Conservation (phyloP, 2,888 invertebrate species). For the Nudaria mundana region DNA sequence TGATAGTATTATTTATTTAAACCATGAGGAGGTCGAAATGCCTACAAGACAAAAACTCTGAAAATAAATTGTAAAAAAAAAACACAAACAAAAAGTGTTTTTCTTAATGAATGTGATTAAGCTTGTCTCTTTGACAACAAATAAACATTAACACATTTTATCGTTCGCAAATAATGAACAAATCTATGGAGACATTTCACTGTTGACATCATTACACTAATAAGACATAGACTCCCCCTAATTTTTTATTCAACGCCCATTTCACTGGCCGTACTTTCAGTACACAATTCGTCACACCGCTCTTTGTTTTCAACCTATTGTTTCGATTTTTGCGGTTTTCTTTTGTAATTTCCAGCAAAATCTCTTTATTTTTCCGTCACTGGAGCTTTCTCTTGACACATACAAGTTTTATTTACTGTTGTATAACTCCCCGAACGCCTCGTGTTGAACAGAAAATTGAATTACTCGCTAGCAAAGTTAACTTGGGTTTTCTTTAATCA, state of each 20-base stretch:
- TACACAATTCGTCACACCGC: conserved; percentile 43
- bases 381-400: conserved; percentile 41
- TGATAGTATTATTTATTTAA: no score
- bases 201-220: conserved; percentile 21
- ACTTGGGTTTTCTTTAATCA: conserved; percentile 36
- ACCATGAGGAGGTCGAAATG: no score
- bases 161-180: conserved; percentile 12
- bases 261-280: conserved; percentile 24
- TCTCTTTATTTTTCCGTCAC: conserved; percentile 50
- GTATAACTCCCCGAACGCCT: conserved; percentile 3
- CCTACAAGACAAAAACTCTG: no score
- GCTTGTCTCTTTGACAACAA: conserved; percentile 5
- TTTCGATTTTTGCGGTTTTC: conserved; percentile 59
- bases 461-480: conserved; percentile 19
- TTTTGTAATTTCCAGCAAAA: conserved; percentile 54
- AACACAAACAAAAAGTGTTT: neutral
- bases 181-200: conserved; percentile 14
- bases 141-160: conserved; percentile 13
- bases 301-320: conserved; percentile 51
- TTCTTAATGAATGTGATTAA: neutral
- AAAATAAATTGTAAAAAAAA: no score
- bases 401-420: conserved; percentile 33
- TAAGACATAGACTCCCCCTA: conserved; percentile 19
- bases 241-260: conserved; percentile 24
- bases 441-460: conserved; percentile 19